These are phyloP conservation scores for Pseudonaja textilis DNA, from an alignment of 2,113 vertebrate genomes.

Conservation along the genomic window DNA sequence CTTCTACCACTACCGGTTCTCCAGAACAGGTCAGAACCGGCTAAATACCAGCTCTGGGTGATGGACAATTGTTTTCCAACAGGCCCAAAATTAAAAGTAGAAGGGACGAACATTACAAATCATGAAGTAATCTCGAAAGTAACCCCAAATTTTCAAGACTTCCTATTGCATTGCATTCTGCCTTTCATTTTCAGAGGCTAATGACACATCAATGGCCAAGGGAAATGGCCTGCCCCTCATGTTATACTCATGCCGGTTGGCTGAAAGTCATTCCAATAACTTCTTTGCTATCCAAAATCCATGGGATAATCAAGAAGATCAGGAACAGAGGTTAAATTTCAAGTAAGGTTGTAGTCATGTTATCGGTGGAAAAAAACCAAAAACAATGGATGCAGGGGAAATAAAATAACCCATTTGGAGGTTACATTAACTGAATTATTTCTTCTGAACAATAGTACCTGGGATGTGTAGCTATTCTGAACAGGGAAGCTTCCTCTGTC, in stretches of 20 bases:
- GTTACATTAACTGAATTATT: slow-evolving; percentile 43
- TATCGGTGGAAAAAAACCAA: slow-evolving; percentile 34
- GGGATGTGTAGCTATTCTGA: no score
- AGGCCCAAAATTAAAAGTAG: not conserved
- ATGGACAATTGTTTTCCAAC: no score
- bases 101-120: not conserved
- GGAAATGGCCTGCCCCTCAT: not conserved
- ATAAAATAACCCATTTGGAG: slow-evolving; percentile 51
- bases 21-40: no score
- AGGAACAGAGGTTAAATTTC: slow-evolving; percentile 59
- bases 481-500: no score
- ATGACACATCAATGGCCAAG: not conserved
- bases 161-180: not conserved
- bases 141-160: not conserved
- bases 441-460: slow-evolving; percentile 1
- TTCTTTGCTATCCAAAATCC: slow-evolving; percentile 34
- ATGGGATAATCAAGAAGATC: slow-evolving; percentile 48
- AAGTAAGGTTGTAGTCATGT: slow-evolving; percentile 55
- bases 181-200: not conserved
- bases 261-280: not conserved
- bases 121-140: not conserved
- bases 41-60: no score
- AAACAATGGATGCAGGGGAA: not conserved
- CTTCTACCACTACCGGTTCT: no score
- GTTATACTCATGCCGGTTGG: not conserved